These are phyloP conservation scores for Caenorhabditis parvicauda DNA, from an alignment of 2,888 invertebrate species.

Conservation along the genomic window DNA sequence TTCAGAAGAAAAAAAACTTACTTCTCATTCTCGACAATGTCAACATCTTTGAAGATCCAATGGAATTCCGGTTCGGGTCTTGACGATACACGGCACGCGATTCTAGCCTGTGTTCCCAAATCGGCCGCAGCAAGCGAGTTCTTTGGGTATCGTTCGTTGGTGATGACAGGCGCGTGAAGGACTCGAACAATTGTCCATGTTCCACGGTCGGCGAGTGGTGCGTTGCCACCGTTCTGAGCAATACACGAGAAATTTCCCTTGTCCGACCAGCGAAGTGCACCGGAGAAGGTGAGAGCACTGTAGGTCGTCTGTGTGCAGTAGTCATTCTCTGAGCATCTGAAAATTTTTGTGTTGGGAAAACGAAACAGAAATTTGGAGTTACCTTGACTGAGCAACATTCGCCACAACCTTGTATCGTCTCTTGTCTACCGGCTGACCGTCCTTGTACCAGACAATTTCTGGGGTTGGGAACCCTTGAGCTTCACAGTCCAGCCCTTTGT, in stretches of 20 bases:
- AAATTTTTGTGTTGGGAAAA: neutral
- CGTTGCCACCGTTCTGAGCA: constrained; percentile 77
- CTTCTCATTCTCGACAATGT: constrained; percentile 29
- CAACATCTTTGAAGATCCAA: constrained; percentile 45
- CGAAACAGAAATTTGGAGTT: neutral
- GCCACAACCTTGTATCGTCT: constrained; percentile 11
- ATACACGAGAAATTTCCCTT: constrained; percentile 91
- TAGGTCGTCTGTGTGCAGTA: constrained; percentile 35
- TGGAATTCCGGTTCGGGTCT: constrained; percentile 54
- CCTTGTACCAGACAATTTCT: constrained; percentile 49
- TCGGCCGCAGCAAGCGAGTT: constrained; percentile 53
- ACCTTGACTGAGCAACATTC: constrained; percentile 8
- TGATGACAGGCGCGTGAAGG: constrained; percentile 51
- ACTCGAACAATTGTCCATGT: constrained; percentile 46
- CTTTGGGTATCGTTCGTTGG: constrained; percentile 45
- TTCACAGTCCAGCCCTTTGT: constrained; percentile 48
- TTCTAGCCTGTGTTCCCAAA: constrained; percentile 26
- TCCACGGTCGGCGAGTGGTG: constrained; percentile 9
- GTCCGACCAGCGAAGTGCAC: constrained; percentile 77
- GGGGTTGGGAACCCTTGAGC: constrained; percentile 57
- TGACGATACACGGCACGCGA: constrained; percentile 52
- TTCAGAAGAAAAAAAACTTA: neutral
- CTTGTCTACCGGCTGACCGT: constrained; percentile 34
- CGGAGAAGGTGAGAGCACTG: constrained; percentile 36
- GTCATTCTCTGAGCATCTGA: constrained; percentile 39